Base-by-base conservation (phyloP, 2,113 vertebrate species). In the Gambusia affinis region DNA sequence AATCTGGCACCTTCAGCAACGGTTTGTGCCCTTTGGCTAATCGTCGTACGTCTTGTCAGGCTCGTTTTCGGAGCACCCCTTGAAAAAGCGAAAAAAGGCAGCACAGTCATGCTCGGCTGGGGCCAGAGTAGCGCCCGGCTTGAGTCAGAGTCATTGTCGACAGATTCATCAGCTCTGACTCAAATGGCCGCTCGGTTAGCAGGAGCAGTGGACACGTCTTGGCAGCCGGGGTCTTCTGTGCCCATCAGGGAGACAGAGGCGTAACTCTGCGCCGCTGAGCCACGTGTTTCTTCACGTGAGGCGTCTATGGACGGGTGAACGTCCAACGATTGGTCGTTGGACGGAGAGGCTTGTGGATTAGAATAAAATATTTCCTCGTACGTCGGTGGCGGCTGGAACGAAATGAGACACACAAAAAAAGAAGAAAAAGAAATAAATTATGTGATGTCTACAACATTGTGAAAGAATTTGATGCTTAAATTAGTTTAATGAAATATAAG, bases 301-400 rank as follows among this genome's bases (percentile, higher is more conserved):
- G 29, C 12, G 27, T 57, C 24, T 28, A 30, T 8, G 6, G 78
- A 76, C 73, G 75, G 73, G 54, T 87, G 64, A 37, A 77, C n/a
- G 4, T 85, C 74, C 27, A 79, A 39, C 69, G 65, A 30, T 0
- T 74, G 73, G 2, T 30, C 4, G 44, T 82, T 87, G 57, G 80
- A 76, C 31, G 78, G 31, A 4, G 44, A 65, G 29, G 51, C 51
- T 57, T 57, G 51, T n/a, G 79, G 30, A 54, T 92, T 88, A 62
- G 89, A 91, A 54, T 65, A 64, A 72, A 93, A 61, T 51, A 91
- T 91, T 7, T 94, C 94, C n/a, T 94, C 90, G 0, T 94, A 94
- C 3, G 93, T 87, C 67, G 94, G 94, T 4, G 94, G 94, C 80
- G 89, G 85, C 94, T 93, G 22, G 54, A 84, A 64, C 5, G 12